Conservation (phyloP, 1,140 invertebrate species). For the Mya arenaria region DNA sequence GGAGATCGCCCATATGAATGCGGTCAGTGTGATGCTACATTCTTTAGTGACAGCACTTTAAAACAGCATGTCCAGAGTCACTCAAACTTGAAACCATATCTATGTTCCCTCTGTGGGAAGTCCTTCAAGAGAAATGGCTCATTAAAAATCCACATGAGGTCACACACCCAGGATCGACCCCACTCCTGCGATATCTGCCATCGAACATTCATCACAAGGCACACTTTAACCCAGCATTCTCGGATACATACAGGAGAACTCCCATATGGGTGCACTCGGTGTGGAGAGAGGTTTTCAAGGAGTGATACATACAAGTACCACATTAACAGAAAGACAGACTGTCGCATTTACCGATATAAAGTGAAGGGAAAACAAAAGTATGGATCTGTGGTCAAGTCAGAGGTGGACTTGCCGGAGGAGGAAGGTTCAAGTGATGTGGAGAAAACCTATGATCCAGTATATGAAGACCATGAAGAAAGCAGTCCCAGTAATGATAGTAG, state of each 20-base stretch:
- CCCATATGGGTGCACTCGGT: constrained; percentile 39
- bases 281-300: constrained; percentile 27
- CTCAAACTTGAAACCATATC: neutral
- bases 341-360: no score
- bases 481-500: no score
- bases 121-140: constrained; percentile 41
- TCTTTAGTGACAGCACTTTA: constrained; percentile 10
- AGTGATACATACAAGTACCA: constrained; percentile 45
- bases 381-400: no score
- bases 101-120: constrained; percentile 28
- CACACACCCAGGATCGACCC: constrained; percentile 46
- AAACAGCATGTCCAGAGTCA: constrained; percentile 28
- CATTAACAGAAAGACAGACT: constrained; percentile 33
- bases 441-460: no score
- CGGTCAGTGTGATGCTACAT: neutral
- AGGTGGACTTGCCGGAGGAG: no score
- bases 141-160: constrained; percentile 30
- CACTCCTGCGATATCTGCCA: constrained; percentile 38
- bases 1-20: constrained; percentile 23
- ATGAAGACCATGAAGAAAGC: no score
- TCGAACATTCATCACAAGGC: constrained; percentile 27
- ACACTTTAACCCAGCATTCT: constrained; percentile 4
- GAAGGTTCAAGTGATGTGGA: no score
- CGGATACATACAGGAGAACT: constrained; percentile 44
- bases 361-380: no score